phyloP scores from a whole-genome alignment of 2,797 vertebrate genomes.

The Dicrostonyx torquatus region DNA sequence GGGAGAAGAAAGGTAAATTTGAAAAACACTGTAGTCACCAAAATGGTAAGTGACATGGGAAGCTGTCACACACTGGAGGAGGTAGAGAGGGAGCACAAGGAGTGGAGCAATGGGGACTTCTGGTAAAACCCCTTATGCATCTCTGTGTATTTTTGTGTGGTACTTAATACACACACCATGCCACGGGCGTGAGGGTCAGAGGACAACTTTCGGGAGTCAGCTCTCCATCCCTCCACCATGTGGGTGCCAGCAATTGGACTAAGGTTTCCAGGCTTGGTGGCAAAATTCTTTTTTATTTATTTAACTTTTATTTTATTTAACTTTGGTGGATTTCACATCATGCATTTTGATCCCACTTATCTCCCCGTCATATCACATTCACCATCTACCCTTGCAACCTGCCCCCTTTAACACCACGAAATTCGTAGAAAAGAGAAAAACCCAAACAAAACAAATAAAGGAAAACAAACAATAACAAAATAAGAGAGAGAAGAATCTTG shows the following conservation, averaged over 20 bases:
- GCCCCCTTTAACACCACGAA: not conserved
- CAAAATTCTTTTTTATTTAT: not conserved
- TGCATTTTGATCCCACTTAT: not conserved
- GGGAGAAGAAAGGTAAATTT: not conserved
- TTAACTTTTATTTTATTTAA: not conserved
- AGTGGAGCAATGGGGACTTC: not conserved
- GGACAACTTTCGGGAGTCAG: not conserved
- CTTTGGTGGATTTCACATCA: not conserved
- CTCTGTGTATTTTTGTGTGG: not conserved
- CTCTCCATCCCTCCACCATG: not conserved
- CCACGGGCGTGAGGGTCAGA: not conserved
- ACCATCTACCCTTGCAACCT: not conserved
- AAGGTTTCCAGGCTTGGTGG: not conserved
- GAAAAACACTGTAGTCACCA: not conserved
- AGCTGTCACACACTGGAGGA: rapidly evolving
- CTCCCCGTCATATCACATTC: not conserved
- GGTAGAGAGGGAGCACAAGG: rapidly evolving
- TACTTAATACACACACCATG: not conserved
- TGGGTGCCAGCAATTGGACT: too few relatives aligned
- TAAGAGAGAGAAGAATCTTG: not conserved
- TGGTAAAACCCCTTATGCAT: rapidly evolving
- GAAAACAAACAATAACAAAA: not conserved
- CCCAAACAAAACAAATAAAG: not conserved
- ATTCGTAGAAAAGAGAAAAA: not conserved
- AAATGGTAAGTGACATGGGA: not conserved